phyloP scores from a whole-genome alignment of 2,888 invertebrate species.

The Tetragonisca angustula region DNA sequence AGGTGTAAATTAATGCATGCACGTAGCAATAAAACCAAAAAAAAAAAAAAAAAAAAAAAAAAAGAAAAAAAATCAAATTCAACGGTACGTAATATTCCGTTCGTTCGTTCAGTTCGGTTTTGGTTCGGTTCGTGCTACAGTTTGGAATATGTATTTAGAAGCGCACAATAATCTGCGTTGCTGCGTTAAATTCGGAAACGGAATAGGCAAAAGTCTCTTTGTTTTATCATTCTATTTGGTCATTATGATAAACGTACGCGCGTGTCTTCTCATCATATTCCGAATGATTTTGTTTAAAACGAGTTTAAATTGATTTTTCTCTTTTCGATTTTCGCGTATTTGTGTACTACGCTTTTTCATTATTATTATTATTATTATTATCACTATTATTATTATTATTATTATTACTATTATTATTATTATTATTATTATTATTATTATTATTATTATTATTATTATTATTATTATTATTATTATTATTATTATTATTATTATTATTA shows the following conservation, averaged over 20 bases:
- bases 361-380: no score
- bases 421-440: not conserved
- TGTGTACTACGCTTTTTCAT: not conserved
- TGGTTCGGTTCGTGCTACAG: not conserved
- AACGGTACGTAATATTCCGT: not conserved
- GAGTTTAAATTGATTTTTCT: not conserved
- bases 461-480: no score
- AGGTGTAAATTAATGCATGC: conserved; percentile 20
- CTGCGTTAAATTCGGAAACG: not conserved
- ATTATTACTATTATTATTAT: no score
- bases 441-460: not conserved
- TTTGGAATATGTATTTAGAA: conserved; percentile 11
- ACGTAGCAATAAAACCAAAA: not conserved
- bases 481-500: no score
- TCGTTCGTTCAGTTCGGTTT: not conserved
- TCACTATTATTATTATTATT: no score
- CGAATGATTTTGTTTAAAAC: conserved; percentile 17
- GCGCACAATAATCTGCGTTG: conserved; percentile 1
- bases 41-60: not conserved
- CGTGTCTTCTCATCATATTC: not conserved
- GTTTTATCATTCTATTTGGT: not conserved
- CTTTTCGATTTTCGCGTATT: not conserved
- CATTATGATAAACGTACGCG: not conserved
- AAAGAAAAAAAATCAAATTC: conserved; percentile 6
- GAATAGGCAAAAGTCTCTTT: conserved; percentile 7